Evolutionary conservation across 2,797 vertebrate species (phyloP), one percentile per base, ranked within the genome.

Genomic region (Apogon hyalosoma): DNA sequence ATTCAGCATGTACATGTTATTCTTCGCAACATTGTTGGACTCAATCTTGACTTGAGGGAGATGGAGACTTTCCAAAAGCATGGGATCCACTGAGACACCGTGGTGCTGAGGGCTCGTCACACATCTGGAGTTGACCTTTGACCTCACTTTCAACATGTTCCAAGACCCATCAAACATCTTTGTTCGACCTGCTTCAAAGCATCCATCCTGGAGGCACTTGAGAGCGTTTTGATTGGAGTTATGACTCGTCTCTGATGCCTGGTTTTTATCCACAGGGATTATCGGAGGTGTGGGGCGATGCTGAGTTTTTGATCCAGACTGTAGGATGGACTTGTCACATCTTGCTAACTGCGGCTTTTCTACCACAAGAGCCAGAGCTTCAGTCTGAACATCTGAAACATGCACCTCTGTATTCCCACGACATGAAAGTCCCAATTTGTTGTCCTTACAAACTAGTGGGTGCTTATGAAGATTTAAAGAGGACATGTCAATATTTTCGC

Each of bases 31-130:
- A 18, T 80, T 72, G 0, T 88, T 47, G 0, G 62, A 19, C 75
- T 94, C 90, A 0, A 74, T 65, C 78, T 95, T 95, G 74, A 92
- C 87, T 0, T 80, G 75, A 0, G 94, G 89, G 57, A 87, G 80
- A 4, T 69, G 64, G 62, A 87, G 62, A 42, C 62, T 86, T 65
- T 91, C 92, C 60, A 80, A 11, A 15, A 61, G 6, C 0, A 62
- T 13, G 0, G 85, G 64, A 11, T 85, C 65, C 52, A 83, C 75
- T 0, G 88, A 4, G 66, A 66, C 6, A 0, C 77, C 6, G 0
- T 18, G 78, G 42, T 62, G 80, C 33, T 91, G 90, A 45, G 90
- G 90, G 46, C 88, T 92, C 55, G 85, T 75, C 0, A 67, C 53
- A 5, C 67, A 79, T 58, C 81, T 88, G 52, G 84, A 91, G 65